phyloP scores from a whole-genome alignment of 2,888 invertebrate species.

The Calliphora vomitoria region DNA sequence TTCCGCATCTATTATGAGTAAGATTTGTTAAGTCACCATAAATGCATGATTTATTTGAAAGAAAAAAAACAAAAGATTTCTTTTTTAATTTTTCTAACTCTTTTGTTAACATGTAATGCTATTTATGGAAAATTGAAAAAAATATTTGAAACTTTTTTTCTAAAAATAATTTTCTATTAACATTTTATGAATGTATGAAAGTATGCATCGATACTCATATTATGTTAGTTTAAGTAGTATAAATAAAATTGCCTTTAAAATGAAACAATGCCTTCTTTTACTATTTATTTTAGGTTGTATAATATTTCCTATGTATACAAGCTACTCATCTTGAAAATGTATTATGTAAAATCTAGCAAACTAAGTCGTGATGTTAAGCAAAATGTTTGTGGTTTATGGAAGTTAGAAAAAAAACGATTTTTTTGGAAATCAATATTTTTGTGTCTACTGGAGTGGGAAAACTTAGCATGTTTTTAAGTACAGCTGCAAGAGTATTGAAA shows the following conservation, averaged over 20 bases:
- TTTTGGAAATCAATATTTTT: background rate
- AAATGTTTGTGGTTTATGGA: slow-evolving; percentile 1
- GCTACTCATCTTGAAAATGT: slow-evolving; percentile 64
- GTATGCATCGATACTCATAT: background rate
- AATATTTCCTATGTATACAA: slow-evolving; percentile 37
- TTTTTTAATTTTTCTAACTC: background rate
- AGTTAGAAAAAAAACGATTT: background rate
- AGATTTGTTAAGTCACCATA: slow-evolving; percentile 69
- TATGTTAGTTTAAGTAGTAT: background rate
- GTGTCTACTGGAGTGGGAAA: background rate
- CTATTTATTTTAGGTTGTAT: slow-evolving; percentile 26
- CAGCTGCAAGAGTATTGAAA: slow-evolving; percentile 2
- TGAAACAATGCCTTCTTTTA: slow-evolving; percentile 14
- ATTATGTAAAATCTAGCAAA: slow-evolving; percentile 47
- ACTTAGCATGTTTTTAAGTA: slow-evolving; percentile 16
- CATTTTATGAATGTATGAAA: slow-evolving; percentile 27
- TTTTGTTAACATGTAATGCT: slow-evolving; percentile 27
- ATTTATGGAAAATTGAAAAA: slow-evolving; percentile 60
- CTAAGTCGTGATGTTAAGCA: slow-evolving; percentile 49
- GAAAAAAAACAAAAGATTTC: background rate
- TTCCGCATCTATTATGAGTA: slow-evolving; percentile 67
- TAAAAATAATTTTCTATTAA: slow-evolving; percentile 38
- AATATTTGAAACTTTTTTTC: slow-evolving; percentile 6
- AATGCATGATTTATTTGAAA: slow-evolving; percentile 60
- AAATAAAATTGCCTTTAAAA: background rate